phyloP scores from a whole-genome alignment of 1,140 invertebrate genomes.

The Drosophila azteca region DNA sequence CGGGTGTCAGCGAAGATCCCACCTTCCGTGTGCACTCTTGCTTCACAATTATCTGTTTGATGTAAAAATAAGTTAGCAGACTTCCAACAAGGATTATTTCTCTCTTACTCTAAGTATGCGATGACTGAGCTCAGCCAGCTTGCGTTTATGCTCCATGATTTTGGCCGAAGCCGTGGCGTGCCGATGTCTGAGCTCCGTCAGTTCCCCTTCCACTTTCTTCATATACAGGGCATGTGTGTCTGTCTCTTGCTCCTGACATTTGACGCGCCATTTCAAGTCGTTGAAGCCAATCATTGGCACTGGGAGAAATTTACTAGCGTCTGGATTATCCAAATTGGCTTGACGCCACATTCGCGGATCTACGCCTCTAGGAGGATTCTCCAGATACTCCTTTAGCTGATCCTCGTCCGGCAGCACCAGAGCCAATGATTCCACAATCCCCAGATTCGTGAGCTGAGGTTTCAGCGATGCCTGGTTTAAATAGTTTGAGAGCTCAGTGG shows the following conservation, averaged over 20 bases:
- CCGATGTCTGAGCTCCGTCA: constrained; percentile 89
- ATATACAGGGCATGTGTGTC: constrained; percentile 90
- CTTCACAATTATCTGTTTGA: constrained; percentile 90
- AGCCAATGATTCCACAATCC: constrained; percentile 87
- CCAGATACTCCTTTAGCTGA: constrained; percentile 94
- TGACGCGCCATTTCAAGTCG: constrained; percentile 90
- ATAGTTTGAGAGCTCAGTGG: constrained; percentile 89
- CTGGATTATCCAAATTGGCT: constrained; percentile 96
- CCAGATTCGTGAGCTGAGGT: constrained; percentile 88
- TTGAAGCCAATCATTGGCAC: constrained; percentile 96
- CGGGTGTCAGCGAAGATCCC: constrained; percentile 92
- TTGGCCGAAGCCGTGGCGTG: constrained; percentile 89
- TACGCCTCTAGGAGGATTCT: constrained; percentile 92
- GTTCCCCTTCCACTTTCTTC: constrained; percentile 89
- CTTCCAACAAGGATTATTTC: constrained; percentile 14
- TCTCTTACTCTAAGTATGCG: constrained; percentile 88
- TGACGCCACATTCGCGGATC: constrained; percentile 93
- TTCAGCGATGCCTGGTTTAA: constrained; percentile 88
- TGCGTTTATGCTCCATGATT: constrained; percentile 90
- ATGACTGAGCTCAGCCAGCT: constrained; percentile 90
- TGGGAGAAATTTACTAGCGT: constrained; percentile 94
- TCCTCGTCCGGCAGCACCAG: constrained; percentile 88
- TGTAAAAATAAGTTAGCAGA: too few relatives aligned
- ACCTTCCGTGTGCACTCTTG: constrained; percentile 94
- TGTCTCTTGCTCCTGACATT: constrained; percentile 92